Evolutionary conservation across 2,797 vertebrate species (phyloP).

Genomic region (Mus spretus): DNA sequence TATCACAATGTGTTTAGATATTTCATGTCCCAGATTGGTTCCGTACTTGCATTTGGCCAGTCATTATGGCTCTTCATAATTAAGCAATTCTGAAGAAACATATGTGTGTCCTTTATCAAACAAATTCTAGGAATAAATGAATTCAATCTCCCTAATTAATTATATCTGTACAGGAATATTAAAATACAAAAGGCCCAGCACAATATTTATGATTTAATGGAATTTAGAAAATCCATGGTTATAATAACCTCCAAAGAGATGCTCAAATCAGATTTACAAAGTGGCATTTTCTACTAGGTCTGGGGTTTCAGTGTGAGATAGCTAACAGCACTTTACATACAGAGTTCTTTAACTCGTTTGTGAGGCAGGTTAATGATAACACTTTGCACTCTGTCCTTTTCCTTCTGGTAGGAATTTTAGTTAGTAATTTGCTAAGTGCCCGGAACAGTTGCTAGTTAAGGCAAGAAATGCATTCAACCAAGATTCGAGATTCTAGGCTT

Average conservation of each 20-base stretch:
- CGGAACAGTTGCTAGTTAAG: not conserved
- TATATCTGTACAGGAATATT: not conserved
- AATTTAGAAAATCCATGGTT: not conserved
- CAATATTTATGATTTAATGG: not conserved
- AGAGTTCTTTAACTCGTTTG: not conserved
- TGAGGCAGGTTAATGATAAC: not conserved
- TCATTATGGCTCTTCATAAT: not conserved
- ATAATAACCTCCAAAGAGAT: not conserved
- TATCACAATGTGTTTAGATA: not conserved
- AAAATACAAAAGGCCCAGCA: not conserved
- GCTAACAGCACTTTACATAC: not conserved
- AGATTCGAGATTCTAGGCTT: not conserved
- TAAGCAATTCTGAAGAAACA: not conserved
- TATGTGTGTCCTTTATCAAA: not conserved
- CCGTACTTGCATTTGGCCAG: not conserved
- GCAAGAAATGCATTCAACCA: constrained; percentile 45
- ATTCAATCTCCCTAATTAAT: not conserved
- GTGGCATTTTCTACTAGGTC: not conserved
- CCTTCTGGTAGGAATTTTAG: not conserved
- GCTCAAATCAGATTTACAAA: not conserved
- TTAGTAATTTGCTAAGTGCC: not conserved
- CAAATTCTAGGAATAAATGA: not conserved
- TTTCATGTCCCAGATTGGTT: not conserved
- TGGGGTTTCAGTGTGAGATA: not conserved
- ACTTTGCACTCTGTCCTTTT: not conserved